phyloP scores from a whole-genome alignment of 2,888 invertebrate species.

The Drosophila percnosoma region DNA sequence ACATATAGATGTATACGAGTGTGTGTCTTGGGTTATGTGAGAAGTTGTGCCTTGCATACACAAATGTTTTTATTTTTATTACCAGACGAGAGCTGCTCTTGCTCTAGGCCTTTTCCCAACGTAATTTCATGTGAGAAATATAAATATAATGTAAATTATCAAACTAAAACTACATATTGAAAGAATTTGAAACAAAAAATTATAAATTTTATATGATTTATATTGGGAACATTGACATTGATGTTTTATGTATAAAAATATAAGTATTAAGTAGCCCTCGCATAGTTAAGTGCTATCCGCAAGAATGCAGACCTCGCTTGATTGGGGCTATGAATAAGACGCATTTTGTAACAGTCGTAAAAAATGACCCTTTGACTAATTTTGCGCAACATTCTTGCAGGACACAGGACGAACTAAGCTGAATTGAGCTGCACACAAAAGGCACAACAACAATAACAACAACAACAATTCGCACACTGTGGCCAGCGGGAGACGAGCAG shows the following conservation, averaged over 20 bases:
- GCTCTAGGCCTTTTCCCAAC: not conserved
- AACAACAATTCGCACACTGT: slow-evolving; percentile 68
- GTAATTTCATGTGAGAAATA: not conserved
- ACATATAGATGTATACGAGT: not conserved
- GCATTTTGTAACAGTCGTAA: slow-evolving; percentile 6
- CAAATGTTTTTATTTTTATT: not conserved
- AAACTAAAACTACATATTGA: not conserved
- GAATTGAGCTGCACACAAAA: not conserved
- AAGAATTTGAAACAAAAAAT: not conserved
- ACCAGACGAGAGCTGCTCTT: not conserved
- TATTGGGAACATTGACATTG: not conserved
- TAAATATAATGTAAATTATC: not conserved
- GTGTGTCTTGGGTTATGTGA: slow-evolving; percentile 13
- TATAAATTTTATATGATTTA: not conserved
- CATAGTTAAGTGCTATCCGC: not conserved
- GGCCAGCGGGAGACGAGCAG: slow-evolving; percentile 72
- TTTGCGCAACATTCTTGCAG: slow-evolving; percentile 42
- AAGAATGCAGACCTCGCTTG: slow-evolving; percentile 3
- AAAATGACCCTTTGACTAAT: slow-evolving; percentile 37
- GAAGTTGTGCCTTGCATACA: slow-evolving; percentile 3
- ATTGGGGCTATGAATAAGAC: slow-evolving; percentile 8
- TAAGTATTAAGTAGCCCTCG: slow-evolving; percentile 6
- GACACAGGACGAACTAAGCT: slow-evolving; percentile 16
- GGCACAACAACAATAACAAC: not conserved
- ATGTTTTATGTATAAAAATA: not conserved